Conservation (phyloP, 37 sponge, comb jelly and placozoan genomes). For the Agelas oroides region DNA sequence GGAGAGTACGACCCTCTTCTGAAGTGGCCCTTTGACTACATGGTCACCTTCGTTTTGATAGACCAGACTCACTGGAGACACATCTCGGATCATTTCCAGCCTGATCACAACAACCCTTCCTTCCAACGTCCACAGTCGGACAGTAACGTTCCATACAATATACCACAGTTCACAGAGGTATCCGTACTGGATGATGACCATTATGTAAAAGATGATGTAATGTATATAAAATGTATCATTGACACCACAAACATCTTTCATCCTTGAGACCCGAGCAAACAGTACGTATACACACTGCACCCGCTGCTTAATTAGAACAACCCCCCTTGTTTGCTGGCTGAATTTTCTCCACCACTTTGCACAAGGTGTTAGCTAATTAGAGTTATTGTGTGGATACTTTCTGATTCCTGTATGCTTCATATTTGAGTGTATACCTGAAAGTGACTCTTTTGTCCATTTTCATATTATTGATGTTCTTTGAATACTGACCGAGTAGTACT, state of each 20-base stretch:
- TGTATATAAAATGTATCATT: conserved; percentile 61
- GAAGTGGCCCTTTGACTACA: conserved; percentile 78
- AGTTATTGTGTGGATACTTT: too few relatives aligned
- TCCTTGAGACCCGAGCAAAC: conserved; percentile 10
- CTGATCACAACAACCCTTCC: background rate
- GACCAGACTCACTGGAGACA: conserved; percentile 1
- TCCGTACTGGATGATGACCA: conserved; percentile 34
- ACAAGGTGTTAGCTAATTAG: too few relatives aligned
- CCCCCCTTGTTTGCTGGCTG: too few relatives aligned
- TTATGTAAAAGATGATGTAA: conserved; percentile 71
- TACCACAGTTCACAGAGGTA: conserved; percentile 60
- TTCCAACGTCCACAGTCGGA: conserved; percentile 54
- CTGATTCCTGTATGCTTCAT: too few relatives aligned
- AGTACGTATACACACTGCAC: too few relatives aligned
- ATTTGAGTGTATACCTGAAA: too few relatives aligned
- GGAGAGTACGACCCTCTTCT: conserved; percentile 80
- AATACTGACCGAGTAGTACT: too few relatives aligned
- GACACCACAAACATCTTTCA: conserved; percentile 67
- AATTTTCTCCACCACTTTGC: too few relatives aligned
- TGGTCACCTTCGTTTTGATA: conserved; percentile 34
- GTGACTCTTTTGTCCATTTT: too few relatives aligned
- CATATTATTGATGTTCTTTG: too few relatives aligned
- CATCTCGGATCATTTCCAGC: background rate
- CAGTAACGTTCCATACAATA: conserved; percentile 73
- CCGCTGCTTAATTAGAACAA: too few relatives aligned